Conservation (phyloP, 2,888 invertebrate genomes). For the Geotrupes spiniger region DNA sequence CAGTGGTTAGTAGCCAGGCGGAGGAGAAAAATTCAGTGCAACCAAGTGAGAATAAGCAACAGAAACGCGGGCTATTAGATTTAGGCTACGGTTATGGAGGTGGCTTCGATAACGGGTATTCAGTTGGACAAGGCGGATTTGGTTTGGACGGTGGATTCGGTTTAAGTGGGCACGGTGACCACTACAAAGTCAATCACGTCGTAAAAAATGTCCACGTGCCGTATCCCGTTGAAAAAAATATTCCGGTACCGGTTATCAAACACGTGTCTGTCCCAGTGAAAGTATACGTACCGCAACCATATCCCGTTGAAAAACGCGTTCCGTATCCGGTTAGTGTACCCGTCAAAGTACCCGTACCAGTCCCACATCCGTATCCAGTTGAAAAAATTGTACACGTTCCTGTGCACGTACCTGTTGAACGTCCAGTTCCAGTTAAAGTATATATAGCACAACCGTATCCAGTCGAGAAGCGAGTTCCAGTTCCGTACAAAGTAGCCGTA, state of each 20-base stretch:
- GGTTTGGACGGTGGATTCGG: slow-evolving; percentile 52
- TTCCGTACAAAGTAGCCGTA: slow-evolving; percentile 72
- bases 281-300: slow-evolving; percentile 62
- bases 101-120: slow-evolving; percentile 71
- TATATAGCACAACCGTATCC: slow-evolving; percentile 77
- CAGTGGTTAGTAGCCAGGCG: slow-evolving; percentile 63
- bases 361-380: slow-evolving; percentile 74
- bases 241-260: slow-evolving; percentile 64
- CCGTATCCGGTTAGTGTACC: no score
- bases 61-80: slow-evolving; percentile 76
- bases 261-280: slow-evolving; percentile 63
- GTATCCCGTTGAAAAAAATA: slow-evolving; percentile 62
- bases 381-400: slow-evolving; percentile 74
- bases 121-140: slow-evolving; percentile 56
- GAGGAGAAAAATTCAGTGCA: slow-evolving; percentile 60
- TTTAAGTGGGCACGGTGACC: slow-evolving; percentile 42
- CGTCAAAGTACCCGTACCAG: slow-evolving; percentile 75
- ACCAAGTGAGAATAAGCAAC: slow-evolving; percentile 67
- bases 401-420: slow-evolving; percentile 67
- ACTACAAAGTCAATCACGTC: slow-evolving; percentile 64
- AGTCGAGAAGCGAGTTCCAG: slow-evolving; percentile 71
- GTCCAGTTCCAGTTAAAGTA: slow-evolving; percentile 77
- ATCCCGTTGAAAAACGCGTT: slow-evolving; percentile 73
- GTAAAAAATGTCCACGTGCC: slow-evolving; percentile 65
- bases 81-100: slow-evolving; percentile 79